Percentiles rank a stretch among this genome's conserved stretches.
Conservation (phyloP, 2,888 invertebrate genomes). For the Oxytorus armatus region DNA sequence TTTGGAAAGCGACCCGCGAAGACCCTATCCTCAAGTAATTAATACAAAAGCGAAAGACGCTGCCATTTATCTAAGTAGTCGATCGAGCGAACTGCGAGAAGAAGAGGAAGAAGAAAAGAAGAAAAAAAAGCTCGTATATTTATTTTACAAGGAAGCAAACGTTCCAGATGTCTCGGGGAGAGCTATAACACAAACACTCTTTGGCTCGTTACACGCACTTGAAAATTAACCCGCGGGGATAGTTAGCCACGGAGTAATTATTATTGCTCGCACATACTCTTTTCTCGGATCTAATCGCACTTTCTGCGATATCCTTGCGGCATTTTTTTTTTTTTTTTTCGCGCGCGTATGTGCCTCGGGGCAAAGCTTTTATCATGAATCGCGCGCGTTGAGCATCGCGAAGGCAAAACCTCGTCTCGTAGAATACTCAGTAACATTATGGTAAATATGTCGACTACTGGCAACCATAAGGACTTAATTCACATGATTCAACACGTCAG, state of each 20-base stretch:
- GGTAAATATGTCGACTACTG: conserved; percentile 16
- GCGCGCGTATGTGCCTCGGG: conserved; percentile 27
- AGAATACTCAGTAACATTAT: conserved; percentile 32
- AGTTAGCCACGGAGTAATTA: conserved; percentile 11
- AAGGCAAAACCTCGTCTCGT: conserved; percentile 40
- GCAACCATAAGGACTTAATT: not conserved
- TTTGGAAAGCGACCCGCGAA: conserved; percentile 50
- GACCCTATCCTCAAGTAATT: conserved; percentile 35
- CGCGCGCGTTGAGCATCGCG: conserved; percentile 67
- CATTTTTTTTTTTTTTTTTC: conserved; percentile 7
- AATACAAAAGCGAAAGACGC: conserved; percentile 49
- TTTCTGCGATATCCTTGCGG: conserved; percentile 29
- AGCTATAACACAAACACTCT: conserved; percentile 37
- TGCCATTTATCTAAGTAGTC: conserved; percentile 28
- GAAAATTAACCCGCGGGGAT: conserved; percentile 27
- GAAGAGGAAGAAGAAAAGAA: not conserved
- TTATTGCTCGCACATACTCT: conserved; percentile 31
- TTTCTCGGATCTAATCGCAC: conserved; percentile 61
- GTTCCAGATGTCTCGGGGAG: conserved; percentile 46
- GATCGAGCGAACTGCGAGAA: conserved; percentile 16
- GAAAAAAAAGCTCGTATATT: conserved; percentile 19
- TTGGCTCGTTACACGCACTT: not conserved
- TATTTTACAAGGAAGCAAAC: conserved; percentile 48
- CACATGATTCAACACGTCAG: not conserved
- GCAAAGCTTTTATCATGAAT: conserved; percentile 69